phyloP scores from a whole-genome alignment of 2,888 invertebrate species.

The Dolichopus griseipennis region DNA sequence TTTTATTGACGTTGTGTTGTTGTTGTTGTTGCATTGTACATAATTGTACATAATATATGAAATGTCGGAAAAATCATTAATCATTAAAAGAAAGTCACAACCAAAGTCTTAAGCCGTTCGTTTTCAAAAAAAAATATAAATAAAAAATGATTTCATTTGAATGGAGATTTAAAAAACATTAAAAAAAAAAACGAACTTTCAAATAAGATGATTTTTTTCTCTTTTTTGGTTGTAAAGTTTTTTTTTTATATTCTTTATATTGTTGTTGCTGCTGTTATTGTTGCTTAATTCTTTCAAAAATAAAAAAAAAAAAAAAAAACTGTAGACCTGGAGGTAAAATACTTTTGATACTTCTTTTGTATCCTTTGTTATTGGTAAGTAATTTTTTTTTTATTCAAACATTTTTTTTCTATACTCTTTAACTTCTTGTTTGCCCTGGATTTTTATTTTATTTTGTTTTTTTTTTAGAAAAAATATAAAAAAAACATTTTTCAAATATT shows the following conservation, averaged over 20 bases:
- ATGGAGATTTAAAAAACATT: conserved; percentile 6
- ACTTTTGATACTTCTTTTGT: conserved; percentile 3
- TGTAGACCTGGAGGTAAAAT: neutral
- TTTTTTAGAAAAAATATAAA: neutral
- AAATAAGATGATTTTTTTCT: neutral
- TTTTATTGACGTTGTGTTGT: too few relatives aligned
- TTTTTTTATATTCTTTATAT: too few relatives aligned
- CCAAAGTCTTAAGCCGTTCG: conserved; percentile 5
- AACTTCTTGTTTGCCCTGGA: conserved; percentile 1
- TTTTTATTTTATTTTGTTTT: too few relatives aligned
- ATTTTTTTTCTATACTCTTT: neutral
- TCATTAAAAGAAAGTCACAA: conserved; percentile 9
- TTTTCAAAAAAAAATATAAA: neutral
- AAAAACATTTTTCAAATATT: neutral
- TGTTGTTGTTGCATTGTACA: too few relatives aligned
- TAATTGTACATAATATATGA: neutral
- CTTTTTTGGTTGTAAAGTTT: neutral
- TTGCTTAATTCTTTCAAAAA: neutral
- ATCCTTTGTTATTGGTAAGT: neutral
- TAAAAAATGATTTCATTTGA: conserved; percentile 3
- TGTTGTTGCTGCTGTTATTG: too few relatives aligned
- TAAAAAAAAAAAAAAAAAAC: too few relatives aligned
- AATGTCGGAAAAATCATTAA: conserved; percentile 8
- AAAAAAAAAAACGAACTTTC: neutral
- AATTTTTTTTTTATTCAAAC: neutral